Evolutionary conservation across 2,797 vertebrate species (phyloP).

Genomic region (Lagorchestes hirsutus): DNA sequence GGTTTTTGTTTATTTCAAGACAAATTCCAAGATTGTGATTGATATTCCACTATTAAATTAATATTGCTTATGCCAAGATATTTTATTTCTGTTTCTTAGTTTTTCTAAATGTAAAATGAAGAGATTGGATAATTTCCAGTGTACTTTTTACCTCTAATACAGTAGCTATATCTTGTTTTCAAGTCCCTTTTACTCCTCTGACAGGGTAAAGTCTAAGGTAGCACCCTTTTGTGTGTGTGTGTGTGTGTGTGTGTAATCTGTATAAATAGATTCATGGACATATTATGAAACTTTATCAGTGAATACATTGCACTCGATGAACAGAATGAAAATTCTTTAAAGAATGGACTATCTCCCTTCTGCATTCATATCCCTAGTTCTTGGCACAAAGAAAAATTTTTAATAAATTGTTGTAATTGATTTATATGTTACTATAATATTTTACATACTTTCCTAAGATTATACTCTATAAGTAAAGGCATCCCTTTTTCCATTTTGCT

Average conservation of each 20-base stretch:
- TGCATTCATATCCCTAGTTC: too few relatives aligned
- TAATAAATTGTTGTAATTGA: background rate
- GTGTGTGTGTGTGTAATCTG: too few relatives aligned
- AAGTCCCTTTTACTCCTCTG: background rate
- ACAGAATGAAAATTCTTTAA: too few relatives aligned
- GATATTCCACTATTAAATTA: background rate
- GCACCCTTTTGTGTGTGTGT: too few relatives aligned
- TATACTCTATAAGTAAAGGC: background rate
- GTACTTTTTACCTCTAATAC: background rate
- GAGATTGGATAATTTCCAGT: background rate
- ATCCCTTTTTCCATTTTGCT: background rate
- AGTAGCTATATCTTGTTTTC: background rate
- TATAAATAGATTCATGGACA: too few relatives aligned
- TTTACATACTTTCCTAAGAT: too few relatives aligned
- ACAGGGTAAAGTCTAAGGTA: too few relatives aligned
- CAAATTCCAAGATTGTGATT: background rate
- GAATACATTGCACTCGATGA: too few relatives aligned
- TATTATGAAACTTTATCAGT: too few relatives aligned
- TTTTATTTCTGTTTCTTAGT: background rate
- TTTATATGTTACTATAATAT: background rate
- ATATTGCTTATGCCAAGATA: background rate
- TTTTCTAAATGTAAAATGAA: background rate
- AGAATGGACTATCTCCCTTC: too few relatives aligned
- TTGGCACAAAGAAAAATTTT: too few relatives aligned
- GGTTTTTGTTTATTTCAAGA: background rate